These are phyloP conservation scores for Camelus dromedarius DNA, from an alignment of 2,113 vertebrate species.

Conservation along the genomic window DNA sequence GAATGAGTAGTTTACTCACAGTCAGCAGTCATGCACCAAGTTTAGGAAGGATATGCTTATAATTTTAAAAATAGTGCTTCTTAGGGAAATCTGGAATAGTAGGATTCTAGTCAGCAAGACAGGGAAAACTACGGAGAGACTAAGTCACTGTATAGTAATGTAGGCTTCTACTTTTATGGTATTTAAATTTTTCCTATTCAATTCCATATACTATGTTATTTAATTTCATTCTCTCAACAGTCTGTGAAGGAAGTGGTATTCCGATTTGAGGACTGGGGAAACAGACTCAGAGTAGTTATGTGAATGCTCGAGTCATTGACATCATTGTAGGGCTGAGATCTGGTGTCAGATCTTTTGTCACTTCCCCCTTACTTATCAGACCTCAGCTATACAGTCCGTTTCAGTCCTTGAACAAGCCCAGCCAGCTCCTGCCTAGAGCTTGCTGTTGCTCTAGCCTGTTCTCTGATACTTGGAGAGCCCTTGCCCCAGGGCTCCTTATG, in stretches of 20 bases:
- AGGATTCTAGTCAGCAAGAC: background rate
- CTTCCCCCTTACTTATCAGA: background rate
- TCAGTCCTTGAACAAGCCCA: background rate
- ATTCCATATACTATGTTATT: background rate
- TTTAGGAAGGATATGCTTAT: constrained; percentile 5
- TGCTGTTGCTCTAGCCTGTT: background rate
- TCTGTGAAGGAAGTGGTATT: background rate
- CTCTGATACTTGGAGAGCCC: background rate
- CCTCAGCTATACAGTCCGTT: background rate
- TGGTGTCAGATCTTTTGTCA: background rate
- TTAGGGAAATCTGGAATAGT: background rate
- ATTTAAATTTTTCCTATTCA: background rate
- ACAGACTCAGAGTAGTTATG: background rate
- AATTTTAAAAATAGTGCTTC: background rate
- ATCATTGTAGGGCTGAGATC: background rate
- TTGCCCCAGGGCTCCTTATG: background rate
- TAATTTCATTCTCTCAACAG: background rate
- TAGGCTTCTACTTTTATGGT: background rate
- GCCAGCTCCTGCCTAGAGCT: background rate
- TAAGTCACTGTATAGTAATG: background rate
- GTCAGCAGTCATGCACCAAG: background rate
- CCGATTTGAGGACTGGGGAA: background rate
- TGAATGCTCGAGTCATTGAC: background rate
- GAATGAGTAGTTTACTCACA: background rate
- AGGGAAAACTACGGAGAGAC: background rate